phyloP scores from a whole-genome alignment of 2,797 vertebrate species.

The Ctenochaetus hawaiiensis region DNA sequence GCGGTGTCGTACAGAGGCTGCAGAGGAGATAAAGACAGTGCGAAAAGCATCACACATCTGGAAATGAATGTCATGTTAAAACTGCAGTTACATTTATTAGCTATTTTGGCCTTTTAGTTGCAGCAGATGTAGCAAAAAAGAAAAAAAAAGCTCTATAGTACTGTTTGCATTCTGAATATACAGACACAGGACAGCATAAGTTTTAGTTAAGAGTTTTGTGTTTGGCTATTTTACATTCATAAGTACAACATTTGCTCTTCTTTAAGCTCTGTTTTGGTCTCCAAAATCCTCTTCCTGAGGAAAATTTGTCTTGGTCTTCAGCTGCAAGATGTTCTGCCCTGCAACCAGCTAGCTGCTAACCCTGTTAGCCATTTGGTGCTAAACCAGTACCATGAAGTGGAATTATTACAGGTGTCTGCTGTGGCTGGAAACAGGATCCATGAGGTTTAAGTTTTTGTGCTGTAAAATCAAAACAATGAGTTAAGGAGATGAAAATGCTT shows the following conservation, averaged over 20 bases:
- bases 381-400: neutral
- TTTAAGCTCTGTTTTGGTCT: neutral
- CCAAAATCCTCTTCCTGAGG: neutral
- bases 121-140: conserved; percentile 7
- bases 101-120: neutral
- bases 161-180: neutral
- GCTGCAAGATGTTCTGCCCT: neutral
- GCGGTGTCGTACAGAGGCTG: conserved; percentile 98
- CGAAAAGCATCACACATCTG: neutral
- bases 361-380: neutral
- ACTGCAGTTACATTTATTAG: neutral
- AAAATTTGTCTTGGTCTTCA: neutral
- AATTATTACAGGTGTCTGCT: neutral
- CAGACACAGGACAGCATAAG: neutral
- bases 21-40: conserved; percentile 37
- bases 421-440: neutral
- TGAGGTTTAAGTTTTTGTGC: neutral
- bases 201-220: neutral
- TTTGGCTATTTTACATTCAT: neutral
- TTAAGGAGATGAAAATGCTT: neutral
- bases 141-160: neutral
- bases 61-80: neutral
- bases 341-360: neutral
- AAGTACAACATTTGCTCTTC: neutral
- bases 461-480: neutral